phyloP scores from a whole-genome alignment of 37 sponge, comb jelly and placozoan species.

The Hexactinellida sp. region DNA sequence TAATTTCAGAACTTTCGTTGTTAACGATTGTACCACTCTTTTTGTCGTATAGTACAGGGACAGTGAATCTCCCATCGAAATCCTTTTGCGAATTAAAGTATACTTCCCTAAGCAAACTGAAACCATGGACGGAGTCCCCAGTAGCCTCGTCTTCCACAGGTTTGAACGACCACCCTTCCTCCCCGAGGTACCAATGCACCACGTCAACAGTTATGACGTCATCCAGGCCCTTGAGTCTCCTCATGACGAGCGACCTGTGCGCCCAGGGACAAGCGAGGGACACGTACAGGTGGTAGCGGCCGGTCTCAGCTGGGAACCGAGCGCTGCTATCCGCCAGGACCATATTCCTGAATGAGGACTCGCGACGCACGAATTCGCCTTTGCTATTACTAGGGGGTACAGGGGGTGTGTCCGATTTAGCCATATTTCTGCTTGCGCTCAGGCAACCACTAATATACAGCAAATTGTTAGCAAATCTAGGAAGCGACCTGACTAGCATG shows the following conservation, averaged over 20 bases:
- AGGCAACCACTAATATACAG: no score
- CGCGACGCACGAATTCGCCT: constrained; percentile 55
- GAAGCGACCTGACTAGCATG: no score
- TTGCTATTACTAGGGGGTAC: no score
- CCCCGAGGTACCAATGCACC: constrained; percentile 39
- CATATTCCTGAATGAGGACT: constrained; percentile 42
- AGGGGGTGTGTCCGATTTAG: constrained; percentile 2
- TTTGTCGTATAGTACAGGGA: constrained; percentile 82
- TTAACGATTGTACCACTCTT: constrained; percentile 52
- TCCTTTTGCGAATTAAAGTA: constrained; percentile 43
- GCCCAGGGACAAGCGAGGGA: constrained; percentile 87
- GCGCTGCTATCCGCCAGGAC: constrained; percentile 36
- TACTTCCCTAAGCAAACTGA: constrained; percentile 37
- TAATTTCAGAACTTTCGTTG: constrained; percentile 76
- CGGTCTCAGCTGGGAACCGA: constrained; percentile 48
- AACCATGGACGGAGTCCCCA: constrained; percentile 60
- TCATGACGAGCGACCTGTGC: constrained; percentile 52
- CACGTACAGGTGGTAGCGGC: constrained; percentile 81
- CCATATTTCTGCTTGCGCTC: no score
- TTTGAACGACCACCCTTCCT: constrained; percentile 66
- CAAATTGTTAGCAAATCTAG: no score
- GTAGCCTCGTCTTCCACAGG: constrained; percentile 36
- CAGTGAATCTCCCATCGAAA: constrained; percentile 61
- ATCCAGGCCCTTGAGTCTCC: constrained; percentile 71
- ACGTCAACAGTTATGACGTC: constrained; percentile 56